phyloP scores from a whole-genome alignment of 1,140 invertebrate species.

The Scylla paramamosain region DNA sequence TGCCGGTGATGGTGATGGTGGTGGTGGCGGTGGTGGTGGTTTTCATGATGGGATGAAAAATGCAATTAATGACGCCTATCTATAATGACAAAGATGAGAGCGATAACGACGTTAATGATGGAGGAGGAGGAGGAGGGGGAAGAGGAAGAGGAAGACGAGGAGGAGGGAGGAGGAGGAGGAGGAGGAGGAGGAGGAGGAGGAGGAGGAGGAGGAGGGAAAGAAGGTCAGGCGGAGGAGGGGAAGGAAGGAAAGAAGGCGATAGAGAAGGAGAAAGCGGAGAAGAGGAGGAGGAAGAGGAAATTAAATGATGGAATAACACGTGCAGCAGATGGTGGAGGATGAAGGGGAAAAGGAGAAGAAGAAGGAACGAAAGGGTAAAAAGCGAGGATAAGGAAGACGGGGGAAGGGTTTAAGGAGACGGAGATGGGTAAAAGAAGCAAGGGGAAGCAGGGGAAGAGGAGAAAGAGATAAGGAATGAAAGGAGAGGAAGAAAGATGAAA shows the following conservation, averaged over 20 bases:
- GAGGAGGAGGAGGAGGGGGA: not conserved
- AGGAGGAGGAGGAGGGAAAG: constrained; percentile 30
- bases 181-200: not conserved
- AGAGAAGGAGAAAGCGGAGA: not conserved
- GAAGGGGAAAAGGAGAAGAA: not conserved
- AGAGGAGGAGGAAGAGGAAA: not conserved
- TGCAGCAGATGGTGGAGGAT: not conserved
- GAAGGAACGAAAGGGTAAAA: not conserved
- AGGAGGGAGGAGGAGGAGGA: constrained; percentile 21
- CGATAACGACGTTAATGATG: constrained; percentile 22
- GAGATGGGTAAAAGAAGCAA: not conserved
- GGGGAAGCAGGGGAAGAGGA: not conserved
- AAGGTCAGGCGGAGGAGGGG: not conserved
- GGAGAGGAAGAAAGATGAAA: not conserved
- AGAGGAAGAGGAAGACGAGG: not conserved
- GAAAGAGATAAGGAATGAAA: not conserved
- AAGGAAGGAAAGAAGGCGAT: not conserved
- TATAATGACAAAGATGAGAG: constrained; percentile 8
- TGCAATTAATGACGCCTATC: constrained; percentile 14
- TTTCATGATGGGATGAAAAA: not conserved
- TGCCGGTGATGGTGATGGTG: not conserved
- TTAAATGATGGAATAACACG: constrained; percentile 5
- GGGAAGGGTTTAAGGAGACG: not conserved
- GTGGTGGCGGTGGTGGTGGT: not conserved
- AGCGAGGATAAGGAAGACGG: not conserved